These are phyloP conservation scores for Proteles cristata DNA, from an alignment of 2,113 vertebrate genomes.

Conservation along the genomic window DNA sequence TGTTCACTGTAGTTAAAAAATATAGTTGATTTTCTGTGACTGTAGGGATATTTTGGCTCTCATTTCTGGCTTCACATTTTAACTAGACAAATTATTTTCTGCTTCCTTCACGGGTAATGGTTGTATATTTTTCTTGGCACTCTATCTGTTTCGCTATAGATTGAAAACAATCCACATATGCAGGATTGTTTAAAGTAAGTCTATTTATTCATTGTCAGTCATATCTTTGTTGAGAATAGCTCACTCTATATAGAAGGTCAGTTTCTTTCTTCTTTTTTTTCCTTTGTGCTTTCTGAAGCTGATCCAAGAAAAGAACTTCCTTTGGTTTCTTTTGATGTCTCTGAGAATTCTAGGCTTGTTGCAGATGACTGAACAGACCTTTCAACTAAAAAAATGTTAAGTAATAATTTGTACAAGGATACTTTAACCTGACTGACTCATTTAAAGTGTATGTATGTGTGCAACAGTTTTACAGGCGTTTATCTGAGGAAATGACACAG, in stretches of 20 bases:
- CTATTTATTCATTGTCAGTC: conserved; percentile 41
- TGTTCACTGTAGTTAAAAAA: conserved; percentile 15
- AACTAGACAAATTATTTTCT: conserved; percentile 54
- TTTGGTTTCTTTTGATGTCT: conserved; percentile 73
- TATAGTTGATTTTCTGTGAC: not conserved
- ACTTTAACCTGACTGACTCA: not conserved
- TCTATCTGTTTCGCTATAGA: conserved; percentile 42
- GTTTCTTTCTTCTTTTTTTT: not conserved
- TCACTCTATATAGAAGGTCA: conserved; percentile 53
- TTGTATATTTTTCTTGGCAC: conserved; percentile 64
- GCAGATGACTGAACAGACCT: not conserved
- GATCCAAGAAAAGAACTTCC: conserved; percentile 67
- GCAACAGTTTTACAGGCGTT: conserved; percentile 93
- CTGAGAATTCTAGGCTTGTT: conserved; percentile 43
- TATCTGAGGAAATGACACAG: conserved; percentile 96
- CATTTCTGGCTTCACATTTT: conserved; percentile 46
- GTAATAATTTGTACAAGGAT: not conserved
- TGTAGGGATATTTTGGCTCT: conserved; percentile 22
- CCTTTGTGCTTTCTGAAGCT: conserved; percentile 65
- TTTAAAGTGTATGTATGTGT: not conserved
- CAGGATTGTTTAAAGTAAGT: conserved; percentile 65
- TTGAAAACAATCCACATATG: not conserved
- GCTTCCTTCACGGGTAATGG: conserved; percentile 49
- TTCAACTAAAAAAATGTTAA: conserved; percentile 33
- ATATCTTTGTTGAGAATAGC: conserved; percentile 65